Percentiles rank a stretch among this genome's conserved stretches.
Evolutionary conservation across 2,113 vertebrate genomes (phyloP).

Genomic region (Austrofundulus limnaeus): DNA sequence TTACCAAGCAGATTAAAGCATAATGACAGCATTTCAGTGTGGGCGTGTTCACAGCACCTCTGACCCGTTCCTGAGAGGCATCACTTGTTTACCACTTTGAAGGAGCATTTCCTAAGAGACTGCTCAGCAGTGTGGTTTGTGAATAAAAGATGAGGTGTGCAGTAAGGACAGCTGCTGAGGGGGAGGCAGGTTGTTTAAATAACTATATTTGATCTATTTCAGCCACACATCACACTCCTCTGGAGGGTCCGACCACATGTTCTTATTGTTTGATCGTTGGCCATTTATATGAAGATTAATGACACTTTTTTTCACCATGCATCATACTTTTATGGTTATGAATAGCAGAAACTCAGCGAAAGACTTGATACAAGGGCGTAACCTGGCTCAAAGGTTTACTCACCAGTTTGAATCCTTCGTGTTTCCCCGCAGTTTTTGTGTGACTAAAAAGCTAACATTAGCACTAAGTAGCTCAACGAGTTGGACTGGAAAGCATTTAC

Average conservation of each 20-base stretch:
- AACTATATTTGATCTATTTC: not conserved
- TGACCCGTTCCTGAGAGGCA: conserved; percentile 37
- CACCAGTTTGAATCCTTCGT: too few species aligned
- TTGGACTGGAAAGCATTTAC: too few species aligned
- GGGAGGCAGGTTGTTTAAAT: not conserved
- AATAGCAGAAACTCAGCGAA: too few species aligned
- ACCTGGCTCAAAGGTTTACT: too few species aligned
- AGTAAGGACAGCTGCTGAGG: conserved; percentile 34
- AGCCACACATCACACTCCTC: not conserved
- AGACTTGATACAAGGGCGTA: too few species aligned
- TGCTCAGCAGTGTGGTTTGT: conserved; percentile 35
- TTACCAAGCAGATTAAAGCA: conserved; percentile 26
- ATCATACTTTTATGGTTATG: too few species aligned
- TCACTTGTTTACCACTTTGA: conserved; percentile 35
- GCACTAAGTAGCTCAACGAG: too few species aligned
- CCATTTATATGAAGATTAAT: too few species aligned
- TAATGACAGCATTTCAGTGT: not conserved
- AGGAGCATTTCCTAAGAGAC: conserved; percentile 34
- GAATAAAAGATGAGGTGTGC: conserved; percentile 51
- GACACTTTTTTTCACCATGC: too few species aligned
- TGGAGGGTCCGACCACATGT: not conserved
- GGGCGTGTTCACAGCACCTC: not conserved
- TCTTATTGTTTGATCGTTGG: too few species aligned
- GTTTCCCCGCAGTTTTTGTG: too few species aligned
- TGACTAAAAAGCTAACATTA: too few species aligned